Conservation (phyloP, 2,888 invertebrate genomes). For the Hermodice carunculata region DNA sequence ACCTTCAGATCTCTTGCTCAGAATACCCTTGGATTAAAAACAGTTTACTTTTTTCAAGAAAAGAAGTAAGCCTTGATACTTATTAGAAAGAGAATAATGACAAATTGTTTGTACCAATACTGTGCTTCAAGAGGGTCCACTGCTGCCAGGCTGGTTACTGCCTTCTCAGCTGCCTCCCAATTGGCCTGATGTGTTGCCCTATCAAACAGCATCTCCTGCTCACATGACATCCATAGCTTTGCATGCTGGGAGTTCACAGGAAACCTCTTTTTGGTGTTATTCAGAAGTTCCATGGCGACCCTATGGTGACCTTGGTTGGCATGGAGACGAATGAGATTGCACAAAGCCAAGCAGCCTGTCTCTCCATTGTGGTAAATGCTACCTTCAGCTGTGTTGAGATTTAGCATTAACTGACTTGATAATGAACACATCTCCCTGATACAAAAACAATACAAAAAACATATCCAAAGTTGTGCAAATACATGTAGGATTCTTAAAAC, state of each 20-base stretch:
- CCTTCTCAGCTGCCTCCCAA: conserved; percentile 80
- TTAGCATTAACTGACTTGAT: conserved; percentile 83
- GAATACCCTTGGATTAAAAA: no score
- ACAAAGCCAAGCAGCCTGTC: conserved; percentile 79
- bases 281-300: conserved; percentile 75
- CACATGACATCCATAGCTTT: conserved; percentile 78
- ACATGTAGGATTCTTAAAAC: no score
- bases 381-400: conserved; percentile 79
- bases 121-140: conserved; percentile 78
- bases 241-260: conserved; percentile 75
- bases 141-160: conserved; percentile 78
- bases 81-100: no score
- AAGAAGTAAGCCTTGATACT: no score
- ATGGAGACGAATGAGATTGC: conserved; percentile 77
- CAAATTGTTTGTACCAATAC: no score
- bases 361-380: conserved; percentile 76
- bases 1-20: no score
- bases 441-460: neutral
- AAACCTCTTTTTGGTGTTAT: conserved; percentile 77
- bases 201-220: conserved; percentile 63
- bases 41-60: no score
- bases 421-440: conserved; percentile 81
- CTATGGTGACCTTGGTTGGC: conserved; percentile 74
- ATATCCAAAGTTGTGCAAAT: no score
- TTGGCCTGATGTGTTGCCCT: conserved; percentile 71